Evolutionary conservation across 2,888 invertebrate species (phyloP).

Genomic region (Folsomia candida): DNA sequence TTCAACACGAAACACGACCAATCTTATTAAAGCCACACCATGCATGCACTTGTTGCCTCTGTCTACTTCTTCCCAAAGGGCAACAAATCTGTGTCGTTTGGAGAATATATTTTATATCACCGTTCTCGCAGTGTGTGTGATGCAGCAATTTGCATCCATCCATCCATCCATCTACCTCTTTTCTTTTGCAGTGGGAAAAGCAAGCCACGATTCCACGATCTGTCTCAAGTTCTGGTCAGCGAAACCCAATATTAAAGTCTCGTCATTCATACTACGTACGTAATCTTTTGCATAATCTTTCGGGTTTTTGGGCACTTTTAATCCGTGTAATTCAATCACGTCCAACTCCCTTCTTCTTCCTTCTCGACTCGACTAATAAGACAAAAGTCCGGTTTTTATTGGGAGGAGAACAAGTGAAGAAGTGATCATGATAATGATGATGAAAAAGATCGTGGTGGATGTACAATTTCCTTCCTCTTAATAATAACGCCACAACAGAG

Average conservation of each 20-base stretch:
- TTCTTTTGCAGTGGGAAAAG: not conserved
- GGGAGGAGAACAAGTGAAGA: no score
- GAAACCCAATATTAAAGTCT: not conserved
- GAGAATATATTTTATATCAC: not conserved
- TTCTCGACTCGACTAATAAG: not conserved
- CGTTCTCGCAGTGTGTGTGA: no score
- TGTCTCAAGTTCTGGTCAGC: not conserved
- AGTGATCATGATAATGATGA: no score
- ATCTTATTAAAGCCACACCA: not conserved
- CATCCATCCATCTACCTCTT: not conserved
- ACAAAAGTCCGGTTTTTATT: not conserved
- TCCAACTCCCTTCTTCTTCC: not conserved
- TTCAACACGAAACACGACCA: not conserved
- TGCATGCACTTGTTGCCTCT: not conserved
- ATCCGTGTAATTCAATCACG: not conserved
- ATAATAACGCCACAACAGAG: not conserved
- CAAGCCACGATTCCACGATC: not conserved
- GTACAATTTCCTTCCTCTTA: no score
- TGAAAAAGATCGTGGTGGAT: not conserved
- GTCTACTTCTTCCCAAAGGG: not conserved
- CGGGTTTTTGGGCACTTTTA: not conserved
- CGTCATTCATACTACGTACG: no score
- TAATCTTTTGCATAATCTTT: no score
- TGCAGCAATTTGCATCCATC: no score
- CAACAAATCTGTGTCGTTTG: not conserved